A percentile compares a stretch with the other conserved stretches of the same genome.
These are phyloP conservation scores for Brachirus orientalis DNA, from an alignment of 2,113 vertebrate species.

Conservation along the genomic window DNA sequence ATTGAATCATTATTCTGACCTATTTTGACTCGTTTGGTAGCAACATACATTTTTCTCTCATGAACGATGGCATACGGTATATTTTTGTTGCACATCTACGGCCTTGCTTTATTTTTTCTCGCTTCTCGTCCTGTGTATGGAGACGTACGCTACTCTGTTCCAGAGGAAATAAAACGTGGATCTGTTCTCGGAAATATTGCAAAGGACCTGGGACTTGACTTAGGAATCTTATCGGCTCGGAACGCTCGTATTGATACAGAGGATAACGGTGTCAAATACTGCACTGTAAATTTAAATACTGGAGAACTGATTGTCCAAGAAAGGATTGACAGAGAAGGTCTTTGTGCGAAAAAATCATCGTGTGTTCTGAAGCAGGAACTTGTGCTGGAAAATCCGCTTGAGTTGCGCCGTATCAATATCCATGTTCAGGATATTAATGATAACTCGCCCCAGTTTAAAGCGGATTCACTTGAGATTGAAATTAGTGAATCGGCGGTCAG, in stretches of 20 bases:
- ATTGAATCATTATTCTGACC: not conserved
- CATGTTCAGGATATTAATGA: constrained; percentile 83
- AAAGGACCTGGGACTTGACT: constrained; percentile 78
- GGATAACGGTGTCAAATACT: constrained; percentile 58
- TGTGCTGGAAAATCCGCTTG: constrained; percentile 76
- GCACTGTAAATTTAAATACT: constrained; percentile 61
- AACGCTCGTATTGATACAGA: constrained; percentile 72
- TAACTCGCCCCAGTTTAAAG: constrained; percentile 69
- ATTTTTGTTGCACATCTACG: not conserved
- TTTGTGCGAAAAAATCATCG: constrained; percentile 63
- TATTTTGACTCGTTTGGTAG: not conserved
- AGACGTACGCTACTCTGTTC: constrained; percentile 74
- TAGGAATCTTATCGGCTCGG: constrained; percentile 62
- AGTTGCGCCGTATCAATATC: constrained; percentile 70
- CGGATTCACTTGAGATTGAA: constrained; percentile 59
- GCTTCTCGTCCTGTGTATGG: constrained; percentile 27
- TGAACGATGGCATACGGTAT: constrained; percentile 14
- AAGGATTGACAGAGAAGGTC: constrained; percentile 80
- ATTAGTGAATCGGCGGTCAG: constrained; percentile 65
- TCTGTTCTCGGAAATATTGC: constrained; percentile 83
- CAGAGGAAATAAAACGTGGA: constrained; percentile 80
- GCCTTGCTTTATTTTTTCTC: constrained; percentile 33
- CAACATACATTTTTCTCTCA: too few species aligned
- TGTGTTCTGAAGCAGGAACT: constrained; percentile 81
- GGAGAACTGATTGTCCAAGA: constrained; percentile 74